Conservation (phyloP, 2,888 invertebrate genomes). For the Cynaeus angustus region DNA sequence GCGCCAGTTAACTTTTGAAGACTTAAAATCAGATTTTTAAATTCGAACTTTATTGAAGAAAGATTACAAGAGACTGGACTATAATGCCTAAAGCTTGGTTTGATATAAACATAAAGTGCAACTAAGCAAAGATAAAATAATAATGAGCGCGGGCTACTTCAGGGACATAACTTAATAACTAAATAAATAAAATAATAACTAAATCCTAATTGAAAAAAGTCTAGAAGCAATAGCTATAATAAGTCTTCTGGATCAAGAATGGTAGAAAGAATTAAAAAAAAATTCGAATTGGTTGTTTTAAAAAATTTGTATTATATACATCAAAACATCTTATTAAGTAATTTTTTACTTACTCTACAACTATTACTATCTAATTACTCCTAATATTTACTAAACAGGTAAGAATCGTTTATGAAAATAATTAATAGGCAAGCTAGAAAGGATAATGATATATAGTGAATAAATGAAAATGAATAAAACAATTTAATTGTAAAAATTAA, state of each 20-base stretch:
- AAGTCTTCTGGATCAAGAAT: slow-evolving; percentile 26
- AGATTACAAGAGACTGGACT: too few species aligned
- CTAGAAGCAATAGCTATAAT: slow-evolving; percentile 29
- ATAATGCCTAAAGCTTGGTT: too few species aligned
- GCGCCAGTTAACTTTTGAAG: too few species aligned
- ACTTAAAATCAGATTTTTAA: too few species aligned
- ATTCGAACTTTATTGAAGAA: too few species aligned
- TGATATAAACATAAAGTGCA: too few species aligned
- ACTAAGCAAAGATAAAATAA: too few species aligned
- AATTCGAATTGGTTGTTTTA: slow-evolving; percentile 35
- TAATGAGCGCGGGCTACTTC: too few species aligned
- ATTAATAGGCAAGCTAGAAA: slow-evolving; percentile 35
- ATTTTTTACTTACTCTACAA: slow-evolving; percentile 33
- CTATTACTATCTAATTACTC: slow-evolving; percentile 36
- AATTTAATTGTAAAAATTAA: slow-evolving; percentile 25
- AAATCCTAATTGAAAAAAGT: slow-evolving; percentile 33
- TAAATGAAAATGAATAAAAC: slow-evolving; percentile 33
- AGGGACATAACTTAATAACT: too few species aligned
- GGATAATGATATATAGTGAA: slow-evolving; percentile 33
- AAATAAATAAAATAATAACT: too few species aligned
- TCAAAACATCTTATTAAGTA: slow-evolving; percentile 21
- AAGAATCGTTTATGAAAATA: slow-evolving; percentile 39
- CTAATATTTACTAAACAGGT: slow-evolving; percentile 36
- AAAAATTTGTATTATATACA: slow-evolving; percentile 8
- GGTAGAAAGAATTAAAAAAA: slow-evolving; percentile 19